These are phyloP conservation scores for Vulpes vulpes DNA, from an alignment of 2,113 vertebrate genomes.

Conservation along the genomic window DNA sequence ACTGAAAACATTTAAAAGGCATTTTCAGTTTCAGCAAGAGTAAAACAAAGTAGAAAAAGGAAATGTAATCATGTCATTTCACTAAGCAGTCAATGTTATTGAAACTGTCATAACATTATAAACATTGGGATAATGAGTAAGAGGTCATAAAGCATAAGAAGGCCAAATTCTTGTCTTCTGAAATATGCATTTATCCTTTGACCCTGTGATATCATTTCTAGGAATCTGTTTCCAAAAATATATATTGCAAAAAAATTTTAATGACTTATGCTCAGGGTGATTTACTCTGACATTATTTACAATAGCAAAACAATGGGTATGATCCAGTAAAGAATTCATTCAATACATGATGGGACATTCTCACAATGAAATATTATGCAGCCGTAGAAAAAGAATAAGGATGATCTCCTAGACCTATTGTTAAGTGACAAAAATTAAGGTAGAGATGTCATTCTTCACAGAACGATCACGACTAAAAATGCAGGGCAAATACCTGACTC, in stretches of 20 bases:
- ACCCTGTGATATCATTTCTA: not conserved
- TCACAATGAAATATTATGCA: not conserved
- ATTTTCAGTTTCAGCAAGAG: constrained; percentile 34
- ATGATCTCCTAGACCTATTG: not conserved
- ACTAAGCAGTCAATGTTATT: not conserved
- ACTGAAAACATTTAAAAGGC: not conserved
- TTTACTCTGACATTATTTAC: constrained; percentile 20
- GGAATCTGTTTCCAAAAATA: not conserved
- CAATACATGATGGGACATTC: not conserved
- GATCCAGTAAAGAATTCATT: not conserved
- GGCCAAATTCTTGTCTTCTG: not conserved
- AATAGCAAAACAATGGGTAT: not conserved
- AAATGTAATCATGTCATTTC: not conserved
- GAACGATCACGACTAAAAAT: constrained; percentile 7
- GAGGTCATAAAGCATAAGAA: not conserved
- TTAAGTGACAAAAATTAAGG: constrained; percentile 5
- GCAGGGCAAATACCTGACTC: not conserved
- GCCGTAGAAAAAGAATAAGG: not conserved
- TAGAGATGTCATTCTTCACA: not conserved
- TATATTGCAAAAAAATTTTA: not conserved
- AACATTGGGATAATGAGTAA: not conserved
- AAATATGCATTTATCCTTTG: not conserved
- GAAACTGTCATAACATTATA: not conserved
- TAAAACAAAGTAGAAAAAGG: constrained; percentile 11
- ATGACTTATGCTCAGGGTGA: not conserved